These are phyloP conservation scores for Silurus lanzhouensis DNA, from an alignment of 2,797 vertebrate genomes.

Conservation along the genomic window DNA sequence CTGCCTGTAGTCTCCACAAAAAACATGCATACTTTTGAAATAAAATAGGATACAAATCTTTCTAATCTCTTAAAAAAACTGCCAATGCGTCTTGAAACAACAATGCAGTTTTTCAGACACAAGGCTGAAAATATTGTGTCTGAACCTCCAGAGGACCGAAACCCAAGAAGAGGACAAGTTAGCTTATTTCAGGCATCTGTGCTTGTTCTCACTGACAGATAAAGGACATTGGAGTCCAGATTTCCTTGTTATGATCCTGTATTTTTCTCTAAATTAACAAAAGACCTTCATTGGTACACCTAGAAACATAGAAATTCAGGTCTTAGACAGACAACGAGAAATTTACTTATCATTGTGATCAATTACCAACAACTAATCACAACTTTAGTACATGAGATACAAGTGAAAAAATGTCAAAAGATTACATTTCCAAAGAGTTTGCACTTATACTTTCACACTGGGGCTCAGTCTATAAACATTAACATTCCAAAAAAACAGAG, in stretches of 20 bases:
- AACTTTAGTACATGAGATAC: not conserved
- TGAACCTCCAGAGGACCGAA: constrained; percentile 1
- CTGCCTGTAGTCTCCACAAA: not conserved
- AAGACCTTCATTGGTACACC: constrained; percentile 31
- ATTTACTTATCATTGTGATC: not conserved
- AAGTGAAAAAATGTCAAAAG: not conserved
- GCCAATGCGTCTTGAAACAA: constrained; percentile 1
- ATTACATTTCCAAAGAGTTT: not conserved
- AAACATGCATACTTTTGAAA: constrained; percentile 27
- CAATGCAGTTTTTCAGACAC: not conserved
- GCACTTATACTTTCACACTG: not conserved
- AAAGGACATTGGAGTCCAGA: constrained; percentile 47
- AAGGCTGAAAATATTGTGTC: not conserved
- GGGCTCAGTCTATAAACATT: not conserved
- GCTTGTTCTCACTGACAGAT: constrained; percentile 47
- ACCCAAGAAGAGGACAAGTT: not conserved
- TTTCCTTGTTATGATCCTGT: constrained; percentile 46
- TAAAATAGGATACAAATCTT: constrained; percentile 19
- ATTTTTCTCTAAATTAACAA: constrained; percentile 49
- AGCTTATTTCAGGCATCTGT: constrained; percentile 35
- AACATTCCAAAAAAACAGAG: not conserved
- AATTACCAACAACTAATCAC: not conserved
- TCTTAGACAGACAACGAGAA: not conserved
- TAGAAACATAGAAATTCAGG: not conserved
- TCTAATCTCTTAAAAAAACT: not conserved